phyloP scores from a whole-genome alignment of 1,140 invertebrate species.

The Phymorhynchus buccinoides region DNA sequence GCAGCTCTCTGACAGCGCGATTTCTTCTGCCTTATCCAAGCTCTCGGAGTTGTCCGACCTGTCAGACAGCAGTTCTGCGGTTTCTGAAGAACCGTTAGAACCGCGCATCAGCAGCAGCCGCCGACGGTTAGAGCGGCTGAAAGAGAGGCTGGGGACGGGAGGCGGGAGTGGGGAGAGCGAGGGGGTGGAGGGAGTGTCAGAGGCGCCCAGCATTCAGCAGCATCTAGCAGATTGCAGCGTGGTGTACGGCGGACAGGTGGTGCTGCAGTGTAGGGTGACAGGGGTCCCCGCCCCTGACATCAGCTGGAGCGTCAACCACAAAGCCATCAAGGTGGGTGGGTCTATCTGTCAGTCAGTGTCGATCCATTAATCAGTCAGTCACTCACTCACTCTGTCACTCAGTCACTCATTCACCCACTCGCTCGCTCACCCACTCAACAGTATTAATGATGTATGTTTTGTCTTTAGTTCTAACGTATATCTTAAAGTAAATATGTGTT shows the following conservation, averaged over 20 bases:
- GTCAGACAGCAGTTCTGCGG: background rate
- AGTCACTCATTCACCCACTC: no score
- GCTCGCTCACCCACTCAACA: no score
- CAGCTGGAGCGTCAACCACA: constrained; percentile 63
- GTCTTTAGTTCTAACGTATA: no score
- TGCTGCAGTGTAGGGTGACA: constrained; percentile 71
- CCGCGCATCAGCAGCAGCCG: background rate
- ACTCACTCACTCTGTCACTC: no score
- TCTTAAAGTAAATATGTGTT: no score
- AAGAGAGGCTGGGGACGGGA: background rate
- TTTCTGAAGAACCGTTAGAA: background rate
- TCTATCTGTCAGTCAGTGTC: no score
- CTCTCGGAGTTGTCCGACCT: background rate
- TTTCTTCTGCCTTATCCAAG: background rate
- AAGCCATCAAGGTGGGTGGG: constrained; percentile 59
- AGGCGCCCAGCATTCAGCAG: constrained; percentile 51
- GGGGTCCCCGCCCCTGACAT: constrained; percentile 64
- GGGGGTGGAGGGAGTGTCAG: background rate
- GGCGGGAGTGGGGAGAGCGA: background rate
- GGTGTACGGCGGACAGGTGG: constrained; percentile 60
- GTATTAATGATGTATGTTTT: no score
- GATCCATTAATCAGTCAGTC: no score
- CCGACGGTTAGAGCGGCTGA: constrained; percentile 5
- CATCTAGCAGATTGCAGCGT: constrained; percentile 72
- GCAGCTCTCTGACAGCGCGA: constrained; percentile 12